Evolutionary conservation across 2,797 vertebrate species (phyloP).

Genomic region (Oryzias dopingdopingensis): DNA sequence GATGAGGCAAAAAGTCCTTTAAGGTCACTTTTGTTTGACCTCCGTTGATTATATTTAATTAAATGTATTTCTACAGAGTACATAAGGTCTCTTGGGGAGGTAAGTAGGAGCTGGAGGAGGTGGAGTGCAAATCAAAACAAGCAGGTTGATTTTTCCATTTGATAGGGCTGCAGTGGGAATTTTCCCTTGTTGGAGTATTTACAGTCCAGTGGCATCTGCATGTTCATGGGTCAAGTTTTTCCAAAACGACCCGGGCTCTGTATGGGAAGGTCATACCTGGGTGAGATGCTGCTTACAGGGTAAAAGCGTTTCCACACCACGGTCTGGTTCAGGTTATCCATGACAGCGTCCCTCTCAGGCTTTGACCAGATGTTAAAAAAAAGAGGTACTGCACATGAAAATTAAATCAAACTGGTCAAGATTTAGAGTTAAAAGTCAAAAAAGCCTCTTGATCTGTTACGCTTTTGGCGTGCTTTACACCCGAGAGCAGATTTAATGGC

Average conservation of each 20-base stretch:
- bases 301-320: constrained; percentile 13
- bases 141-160: constrained; percentile 72
- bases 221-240: constrained; percentile 61
- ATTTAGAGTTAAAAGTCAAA: background rate
- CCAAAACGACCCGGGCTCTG: constrained; percentile 37
- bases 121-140: constrained; percentile 65
- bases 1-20: constrained; percentile 7
- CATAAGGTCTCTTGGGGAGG: constrained; percentile 23
- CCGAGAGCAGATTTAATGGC: too few species aligned
- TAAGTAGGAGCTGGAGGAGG: constrained; percentile 19
- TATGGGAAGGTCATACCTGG: constrained; percentile 59
- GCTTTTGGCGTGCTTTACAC: too few species aligned
- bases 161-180: constrained; percentile 63
- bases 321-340: background rate
- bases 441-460: too few species aligned
- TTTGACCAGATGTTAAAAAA: constrained; percentile 1
- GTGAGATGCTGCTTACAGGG: constrained; percentile 41
- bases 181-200: constrained; percentile 68
- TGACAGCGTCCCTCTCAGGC: background rate
- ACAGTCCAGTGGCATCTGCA: constrained; percentile 59
- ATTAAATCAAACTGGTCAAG: background rate
- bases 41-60: constrained; percentile 22
- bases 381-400: background rate
- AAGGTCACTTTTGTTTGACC: constrained; percentile 11
- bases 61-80: too few species aligned